These are phyloP conservation scores for Anarhynchus alexandrinus DNA, from an alignment of 2,113 vertebrate genomes.

Conservation along the genomic window DNA sequence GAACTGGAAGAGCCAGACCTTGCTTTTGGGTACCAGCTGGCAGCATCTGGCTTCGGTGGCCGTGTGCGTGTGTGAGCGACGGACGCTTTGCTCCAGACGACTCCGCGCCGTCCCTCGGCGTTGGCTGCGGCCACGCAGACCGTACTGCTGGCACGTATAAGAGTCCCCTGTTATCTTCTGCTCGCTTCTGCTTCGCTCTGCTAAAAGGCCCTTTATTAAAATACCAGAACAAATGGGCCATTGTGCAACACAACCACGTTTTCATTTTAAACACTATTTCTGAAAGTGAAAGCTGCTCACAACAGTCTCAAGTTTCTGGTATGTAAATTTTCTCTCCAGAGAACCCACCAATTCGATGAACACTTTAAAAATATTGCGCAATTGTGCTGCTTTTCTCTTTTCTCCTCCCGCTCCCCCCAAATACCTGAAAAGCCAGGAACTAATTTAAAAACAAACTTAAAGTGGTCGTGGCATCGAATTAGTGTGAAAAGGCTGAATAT, in stretches of 20 bases:
- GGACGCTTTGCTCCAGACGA: background rate
- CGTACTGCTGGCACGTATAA: background rate
- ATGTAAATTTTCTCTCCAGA: rapidly evolving
- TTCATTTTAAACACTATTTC: background rate
- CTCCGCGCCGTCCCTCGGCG: background rate
- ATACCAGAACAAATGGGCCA: background rate
- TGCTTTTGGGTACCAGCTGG: background rate
- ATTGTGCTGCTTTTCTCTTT: background rate
- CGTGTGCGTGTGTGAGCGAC: rapidly evolving
- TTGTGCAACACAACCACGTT: background rate
- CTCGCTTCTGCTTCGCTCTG: background rate
- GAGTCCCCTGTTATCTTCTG: background rate
- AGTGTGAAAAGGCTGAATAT: background rate
- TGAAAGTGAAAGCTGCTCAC: background rate
- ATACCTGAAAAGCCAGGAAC: background rate
- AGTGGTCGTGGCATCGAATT: rapidly evolving
- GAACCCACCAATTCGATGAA: background rate
- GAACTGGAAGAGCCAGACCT: background rate
- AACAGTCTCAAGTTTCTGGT: rapidly evolving
- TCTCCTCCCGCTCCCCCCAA: background rate
- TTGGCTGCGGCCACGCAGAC: rapidly evolving
- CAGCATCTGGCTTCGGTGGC: background rate
- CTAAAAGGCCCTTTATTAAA: background rate
- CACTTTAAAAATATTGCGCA: rapidly evolving
- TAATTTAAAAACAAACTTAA: background rate